Conservation (phyloP, 2,113 vertebrate species). For the Calypte anna region DNA sequence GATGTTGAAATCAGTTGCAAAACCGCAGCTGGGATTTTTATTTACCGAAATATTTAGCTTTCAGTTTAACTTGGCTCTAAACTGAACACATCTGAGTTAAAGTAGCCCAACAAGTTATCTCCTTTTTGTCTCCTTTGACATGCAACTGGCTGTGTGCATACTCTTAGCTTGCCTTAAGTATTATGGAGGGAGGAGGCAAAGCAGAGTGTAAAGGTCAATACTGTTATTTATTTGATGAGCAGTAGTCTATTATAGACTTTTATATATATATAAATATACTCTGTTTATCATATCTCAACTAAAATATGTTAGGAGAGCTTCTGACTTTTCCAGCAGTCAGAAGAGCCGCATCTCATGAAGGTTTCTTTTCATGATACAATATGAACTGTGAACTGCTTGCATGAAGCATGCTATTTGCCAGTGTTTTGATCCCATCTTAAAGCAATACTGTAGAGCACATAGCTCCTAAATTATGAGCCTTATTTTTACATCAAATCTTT, state of each 20-base stretch:
- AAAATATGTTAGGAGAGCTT: not conserved
- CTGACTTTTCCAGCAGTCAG: not conserved
- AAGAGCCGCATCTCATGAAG: not conserved
- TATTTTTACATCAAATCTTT: not conserved
- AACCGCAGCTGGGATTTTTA: not conserved
- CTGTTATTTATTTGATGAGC: not conserved
- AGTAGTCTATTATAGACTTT: not conserved
- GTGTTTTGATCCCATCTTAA: not conserved
- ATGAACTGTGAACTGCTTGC: not conserved
- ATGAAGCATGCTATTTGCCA: not conserved
- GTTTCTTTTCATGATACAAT: not conserved
- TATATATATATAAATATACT: not conserved
- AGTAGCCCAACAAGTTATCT: not conserved
- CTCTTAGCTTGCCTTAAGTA: not conserved
- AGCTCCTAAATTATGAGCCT: not conserved
- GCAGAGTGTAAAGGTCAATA: not conserved
- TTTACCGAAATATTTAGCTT: conserved; percentile 27
- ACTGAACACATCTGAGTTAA: not conserved
- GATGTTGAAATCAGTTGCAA: conserved; percentile 15
- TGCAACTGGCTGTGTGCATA: not conserved
- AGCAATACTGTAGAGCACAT: not conserved
- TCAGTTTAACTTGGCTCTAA: not conserved
- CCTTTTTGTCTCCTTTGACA: not conserved
- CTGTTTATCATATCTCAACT: not conserved
- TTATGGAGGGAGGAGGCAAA: not conserved